phyloP scores from a whole-genome alignment of 1,140 invertebrate genomes.

The Ptiloglossa arizonensis region DNA sequence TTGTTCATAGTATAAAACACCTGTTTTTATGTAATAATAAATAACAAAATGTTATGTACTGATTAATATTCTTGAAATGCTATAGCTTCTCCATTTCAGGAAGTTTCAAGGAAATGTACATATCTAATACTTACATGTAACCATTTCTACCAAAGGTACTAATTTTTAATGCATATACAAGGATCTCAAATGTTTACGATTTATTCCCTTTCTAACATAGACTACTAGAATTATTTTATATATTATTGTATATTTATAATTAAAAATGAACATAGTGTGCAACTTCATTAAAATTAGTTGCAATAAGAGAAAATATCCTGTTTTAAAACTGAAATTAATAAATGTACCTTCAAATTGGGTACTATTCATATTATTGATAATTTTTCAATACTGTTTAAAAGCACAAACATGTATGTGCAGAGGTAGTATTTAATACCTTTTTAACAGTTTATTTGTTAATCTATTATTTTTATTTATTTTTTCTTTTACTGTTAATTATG shows the following conservation, averaged over 20 bases:
- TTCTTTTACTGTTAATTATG: no score
- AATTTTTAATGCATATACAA: constrained; percentile 30
- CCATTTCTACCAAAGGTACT: constrained; percentile 24
- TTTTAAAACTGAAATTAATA: no score
- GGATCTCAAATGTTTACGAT: constrained; percentile 17
- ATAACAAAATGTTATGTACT: constrained; percentile 17
- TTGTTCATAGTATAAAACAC: constrained; percentile 7
- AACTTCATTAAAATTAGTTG: no score
- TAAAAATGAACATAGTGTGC: not conserved
- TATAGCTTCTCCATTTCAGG: constrained; percentile 34
- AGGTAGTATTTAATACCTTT: no score
- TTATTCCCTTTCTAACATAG: not conserved
- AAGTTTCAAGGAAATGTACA: constrained; percentile 34
- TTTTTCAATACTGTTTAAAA: no score
- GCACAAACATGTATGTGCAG: no score
- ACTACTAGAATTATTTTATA: constrained; percentile 9
- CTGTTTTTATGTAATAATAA: constrained; percentile 6
- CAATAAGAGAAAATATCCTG: not conserved
- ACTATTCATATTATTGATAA: no score
- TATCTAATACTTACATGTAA: constrained; percentile 26
- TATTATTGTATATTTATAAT: not conserved
- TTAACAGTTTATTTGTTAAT: no score
- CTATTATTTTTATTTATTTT: no score
- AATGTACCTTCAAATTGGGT: no score
- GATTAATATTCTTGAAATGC: constrained; percentile 31